A percentile compares a stretch with the other conserved stretches of the same genome.
Conservation (phyloP, 1,140 invertebrate species). For the Diabrotica virgifera region DNA sequence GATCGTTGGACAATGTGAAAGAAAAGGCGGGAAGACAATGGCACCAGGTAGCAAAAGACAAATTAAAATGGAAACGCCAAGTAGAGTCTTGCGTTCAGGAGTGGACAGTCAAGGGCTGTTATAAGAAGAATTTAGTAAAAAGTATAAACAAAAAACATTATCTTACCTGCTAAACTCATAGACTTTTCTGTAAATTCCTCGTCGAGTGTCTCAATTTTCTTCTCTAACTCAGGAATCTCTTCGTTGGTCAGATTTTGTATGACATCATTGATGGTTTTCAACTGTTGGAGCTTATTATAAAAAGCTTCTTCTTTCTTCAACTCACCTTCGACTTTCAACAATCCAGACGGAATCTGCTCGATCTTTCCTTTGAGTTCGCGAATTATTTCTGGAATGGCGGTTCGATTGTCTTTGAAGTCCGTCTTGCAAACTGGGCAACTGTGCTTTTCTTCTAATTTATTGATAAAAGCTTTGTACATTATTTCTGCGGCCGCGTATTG, state of each 20-base stretch:
- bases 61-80: no score
- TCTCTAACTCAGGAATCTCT: slow-evolving; percentile 29
- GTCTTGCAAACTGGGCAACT: slow-evolving; percentile 46
- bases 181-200: slow-evolving; percentile 27
- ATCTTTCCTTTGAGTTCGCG: slow-evolving; percentile 52
- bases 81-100: no score
- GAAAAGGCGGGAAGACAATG: no score
- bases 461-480: slow-evolving; percentile 50
- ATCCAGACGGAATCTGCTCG: slow-evolving; percentile 48
- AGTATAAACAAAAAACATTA: no score
- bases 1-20: no score
- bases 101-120: no score
- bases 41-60: no score
- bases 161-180: slow-evolving; percentile 21
- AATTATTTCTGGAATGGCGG: slow-evolving; percentile 30
- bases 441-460: slow-evolving; percentile 36
- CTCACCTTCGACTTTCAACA: slow-evolving; percentile 44
- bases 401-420: slow-evolving; percentile 35
- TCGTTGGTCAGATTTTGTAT: slow-evolving; percentile 27
- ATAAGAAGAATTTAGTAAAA: no score
- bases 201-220: slow-evolving; percentile 24
- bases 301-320: slow-evolving; percentile 38
- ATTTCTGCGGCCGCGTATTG: slow-evolving; percentile 48
- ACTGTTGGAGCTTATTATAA: slow-evolving; percentile 38
- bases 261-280: slow-evolving; percentile 39